Conservation (phyloP, 1,140 invertebrate genomes). For the Apocrypta bakeri region DNA sequence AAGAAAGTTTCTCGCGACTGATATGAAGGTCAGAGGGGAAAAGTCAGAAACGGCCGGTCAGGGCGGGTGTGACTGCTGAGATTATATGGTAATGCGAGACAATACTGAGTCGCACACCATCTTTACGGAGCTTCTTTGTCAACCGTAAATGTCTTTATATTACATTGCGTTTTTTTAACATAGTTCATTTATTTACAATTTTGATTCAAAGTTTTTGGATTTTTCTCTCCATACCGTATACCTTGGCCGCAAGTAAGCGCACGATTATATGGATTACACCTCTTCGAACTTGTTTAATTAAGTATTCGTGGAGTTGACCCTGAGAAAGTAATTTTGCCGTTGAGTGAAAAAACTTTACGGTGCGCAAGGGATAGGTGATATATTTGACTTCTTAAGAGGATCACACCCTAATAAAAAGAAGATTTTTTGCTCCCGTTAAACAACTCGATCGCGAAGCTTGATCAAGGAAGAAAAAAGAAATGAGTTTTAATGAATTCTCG, state of each 20-base stretch:
- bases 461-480: background rate
- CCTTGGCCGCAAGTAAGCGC: too few species aligned
- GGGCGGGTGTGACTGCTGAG: conserved; percentile 15
- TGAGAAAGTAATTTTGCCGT: background rate
- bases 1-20: background rate
- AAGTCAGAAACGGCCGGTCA: conserved; percentile 33
- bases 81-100: conserved; percentile 34
- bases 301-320: background rate
- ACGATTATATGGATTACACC: background rate
- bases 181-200: too few species aligned
- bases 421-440: too few species aligned
- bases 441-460: too few species aligned
- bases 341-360: background rate
- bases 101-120: background rate
- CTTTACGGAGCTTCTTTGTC: too few species aligned
- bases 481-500: background rate
- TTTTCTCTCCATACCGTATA: background rate
- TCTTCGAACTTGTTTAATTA: background rate
- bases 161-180: too few species aligned
- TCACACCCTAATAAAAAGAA: background rate
- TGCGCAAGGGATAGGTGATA: too few species aligned
- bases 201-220: background rate
- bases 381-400: background rate
- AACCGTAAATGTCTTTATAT: background rate
- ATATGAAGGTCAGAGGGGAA: conserved; percentile 5